A percentile compares a stretch with the other conserved stretches of the same genome.
Conservation (phyloP, 2,888 invertebrate species). For the Drosophila atroscutellata region DNA sequence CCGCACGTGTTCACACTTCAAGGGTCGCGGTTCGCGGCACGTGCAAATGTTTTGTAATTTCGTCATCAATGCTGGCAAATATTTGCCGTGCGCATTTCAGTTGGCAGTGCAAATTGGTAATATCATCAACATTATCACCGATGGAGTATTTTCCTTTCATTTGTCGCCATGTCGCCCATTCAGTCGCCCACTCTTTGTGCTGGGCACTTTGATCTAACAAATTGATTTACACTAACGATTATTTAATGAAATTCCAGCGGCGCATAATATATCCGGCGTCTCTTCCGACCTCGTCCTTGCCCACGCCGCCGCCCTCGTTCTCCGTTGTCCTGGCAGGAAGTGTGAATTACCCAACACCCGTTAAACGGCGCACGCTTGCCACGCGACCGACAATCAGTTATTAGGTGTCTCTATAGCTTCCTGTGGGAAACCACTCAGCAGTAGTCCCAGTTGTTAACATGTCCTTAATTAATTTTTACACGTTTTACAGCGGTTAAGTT, state of each 20-base stretch:
- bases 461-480: slow-evolving; percentile 30
- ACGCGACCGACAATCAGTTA: slow-evolving; percentile 63
- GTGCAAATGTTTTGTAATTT: slow-evolving; percentile 68
- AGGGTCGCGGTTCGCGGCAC: slow-evolving; percentile 61
- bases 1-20: slow-evolving; percentile 82
- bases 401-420: slow-evolving; percentile 51
- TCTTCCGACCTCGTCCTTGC: not conserved
- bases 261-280: slow-evolving; percentile 25
- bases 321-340: slow-evolving; percentile 63
- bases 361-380: slow-evolving; percentile 45
- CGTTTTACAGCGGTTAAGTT: slow-evolving; percentile 15
- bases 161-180: slow-evolving; percentile 75
- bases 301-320: not conserved
- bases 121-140: slow-evolving; percentile 47
- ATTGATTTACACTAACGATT: slow-evolving; percentile 78
- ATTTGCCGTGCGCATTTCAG: slow-evolving; percentile 59
- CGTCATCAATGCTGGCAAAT: slow-evolving; percentile 62
- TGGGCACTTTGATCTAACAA: slow-evolving; percentile 71
- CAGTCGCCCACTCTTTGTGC: not conserved
- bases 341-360: slow-evolving; percentile 74
- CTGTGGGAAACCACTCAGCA: not conserved
- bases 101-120: slow-evolving; percentile 67
- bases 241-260: slow-evolving; percentile 78
- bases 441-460: slow-evolving; percentile 46
- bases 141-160: slow-evolving; percentile 69